phyloP scores from a whole-genome alignment of 2,888 invertebrate genomes.

The Mellilla xanthometata region DNA sequence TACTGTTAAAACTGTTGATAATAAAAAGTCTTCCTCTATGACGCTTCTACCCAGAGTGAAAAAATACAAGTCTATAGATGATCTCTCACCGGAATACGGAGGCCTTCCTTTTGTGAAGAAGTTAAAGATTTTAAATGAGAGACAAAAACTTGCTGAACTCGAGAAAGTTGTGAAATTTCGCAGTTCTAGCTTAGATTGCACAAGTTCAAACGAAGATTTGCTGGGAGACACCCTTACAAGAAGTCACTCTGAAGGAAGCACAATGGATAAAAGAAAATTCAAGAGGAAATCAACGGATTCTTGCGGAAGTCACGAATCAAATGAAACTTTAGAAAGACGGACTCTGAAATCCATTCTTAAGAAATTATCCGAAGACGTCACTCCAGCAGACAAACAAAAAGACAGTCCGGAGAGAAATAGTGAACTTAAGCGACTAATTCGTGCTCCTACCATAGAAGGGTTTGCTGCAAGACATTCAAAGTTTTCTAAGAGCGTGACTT shows the following conservation, averaged over 20 bases:
- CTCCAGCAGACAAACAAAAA: slow-evolving; percentile 69
- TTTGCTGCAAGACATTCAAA: slow-evolving; percentile 94
- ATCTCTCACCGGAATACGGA: slow-evolving; percentile 93
- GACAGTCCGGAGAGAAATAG: slow-evolving; percentile 75
- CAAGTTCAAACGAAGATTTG: slow-evolving; percentile 83
- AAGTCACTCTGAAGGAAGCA: slow-evolving; percentile 91
- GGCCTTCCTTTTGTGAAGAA: slow-evolving; percentile 94
- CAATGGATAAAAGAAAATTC: slow-evolving; percentile 84
- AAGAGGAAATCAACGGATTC: slow-evolving; percentile 71
- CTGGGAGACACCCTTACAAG: slow-evolving; percentile 85
- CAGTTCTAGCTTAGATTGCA: slow-evolving; percentile 91
- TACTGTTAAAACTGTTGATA: slow-evolving; percentile 46
- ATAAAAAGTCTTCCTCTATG: slow-evolving; percentile 45
- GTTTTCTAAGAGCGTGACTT: slow-evolving; percentile 94
- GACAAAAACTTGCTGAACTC: slow-evolving; percentile 92
- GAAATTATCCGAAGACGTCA: slow-evolving; percentile 88
- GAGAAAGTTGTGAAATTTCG: slow-evolving; percentile 89
- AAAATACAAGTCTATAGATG: slow-evolving; percentile 92
- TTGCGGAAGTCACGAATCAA: slow-evolving; percentile 77
- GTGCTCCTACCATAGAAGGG: slow-evolving; percentile 93
- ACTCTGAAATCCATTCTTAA: slow-evolving; percentile 93
- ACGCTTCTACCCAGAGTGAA: slow-evolving; percentile 77
- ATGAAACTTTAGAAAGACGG: slow-evolving; percentile 91
- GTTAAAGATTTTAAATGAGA: slow-evolving; percentile 92
- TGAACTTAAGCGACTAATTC: slow-evolving; percentile 87